Conservation (phyloP, 92 coral and sea anemone genomes). For the Actinernus sp. region DNA sequence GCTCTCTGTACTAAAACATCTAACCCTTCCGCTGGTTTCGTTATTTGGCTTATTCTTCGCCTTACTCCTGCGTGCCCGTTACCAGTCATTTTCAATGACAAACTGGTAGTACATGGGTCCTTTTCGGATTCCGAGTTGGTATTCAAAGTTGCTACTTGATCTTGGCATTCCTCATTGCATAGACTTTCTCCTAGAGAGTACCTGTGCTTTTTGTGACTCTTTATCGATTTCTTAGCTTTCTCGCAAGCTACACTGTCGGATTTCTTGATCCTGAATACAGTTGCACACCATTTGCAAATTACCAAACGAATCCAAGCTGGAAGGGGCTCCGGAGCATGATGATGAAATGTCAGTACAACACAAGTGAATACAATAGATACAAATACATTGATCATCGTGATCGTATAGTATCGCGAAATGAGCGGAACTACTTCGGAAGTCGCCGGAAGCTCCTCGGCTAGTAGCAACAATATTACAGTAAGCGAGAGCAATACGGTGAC, state of each 20-base stretch:
- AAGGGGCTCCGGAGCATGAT: conserved; percentile 89
- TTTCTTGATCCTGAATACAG: conserved; percentile 55
- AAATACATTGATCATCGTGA: conserved; percentile 90
- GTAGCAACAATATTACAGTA: conserved; percentile 79
- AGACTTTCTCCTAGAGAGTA: conserved; percentile 57
- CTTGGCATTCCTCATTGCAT: conserved; percentile 58
- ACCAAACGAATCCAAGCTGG: conserved; percentile 89
- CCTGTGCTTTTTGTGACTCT: conserved; percentile 20
- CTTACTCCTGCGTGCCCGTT: conserved; percentile 15
- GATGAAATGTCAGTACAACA: conserved; percentile 84
- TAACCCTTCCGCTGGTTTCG: conserved; percentile 60
- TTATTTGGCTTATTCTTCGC: conserved; percentile 36
- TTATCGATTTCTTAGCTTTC: neutral
- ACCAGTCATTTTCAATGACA: conserved; percentile 35
- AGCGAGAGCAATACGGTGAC: conserved; percentile 84
- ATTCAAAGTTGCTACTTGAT: conserved; percentile 38
- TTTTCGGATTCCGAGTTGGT: conserved; percentile 24
- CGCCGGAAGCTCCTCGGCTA: conserved; percentile 93
- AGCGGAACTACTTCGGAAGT: conserved; percentile 93
- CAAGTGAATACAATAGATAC: conserved; percentile 89
- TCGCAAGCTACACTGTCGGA: conserved; percentile 21
- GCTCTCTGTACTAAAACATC: conserved; percentile 78
- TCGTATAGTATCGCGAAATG: conserved; percentile 90
- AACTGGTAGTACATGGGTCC: conserved; percentile 21
- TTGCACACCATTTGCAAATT: conserved; percentile 83